Evolutionary conservation across 2,888 invertebrate species (phyloP).

Genomic region (Fissipunctia ypsillon): DNA sequence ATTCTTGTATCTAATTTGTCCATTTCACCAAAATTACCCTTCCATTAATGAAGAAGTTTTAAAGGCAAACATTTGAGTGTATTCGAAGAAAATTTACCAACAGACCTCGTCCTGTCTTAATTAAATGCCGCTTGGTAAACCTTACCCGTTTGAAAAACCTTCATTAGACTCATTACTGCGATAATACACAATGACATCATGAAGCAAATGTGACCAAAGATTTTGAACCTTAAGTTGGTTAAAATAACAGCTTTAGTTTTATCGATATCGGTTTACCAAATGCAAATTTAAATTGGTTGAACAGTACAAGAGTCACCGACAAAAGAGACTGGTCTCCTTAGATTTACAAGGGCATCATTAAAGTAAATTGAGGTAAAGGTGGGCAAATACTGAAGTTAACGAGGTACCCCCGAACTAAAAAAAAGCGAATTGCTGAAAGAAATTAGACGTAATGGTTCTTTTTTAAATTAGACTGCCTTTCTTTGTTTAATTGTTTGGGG

Average conservation of each 20-base stretch:
- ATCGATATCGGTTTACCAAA: conserved; percentile 30
- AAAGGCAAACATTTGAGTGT: conserved; percentile 44
- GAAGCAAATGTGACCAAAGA: conserved; percentile 48
- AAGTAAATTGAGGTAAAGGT: conserved; percentile 85
- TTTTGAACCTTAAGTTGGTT: conserved; percentile 56
- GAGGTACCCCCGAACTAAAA: conserved; percentile 68
- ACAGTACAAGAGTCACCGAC: conserved; percentile 71
- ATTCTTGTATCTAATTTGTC: not conserved
- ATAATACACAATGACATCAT: conserved; percentile 60
- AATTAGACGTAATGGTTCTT: no score
- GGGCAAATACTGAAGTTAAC: conserved; percentile 78
- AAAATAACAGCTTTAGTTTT: conserved; percentile 43
- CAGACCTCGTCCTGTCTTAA: conserved; percentile 77
- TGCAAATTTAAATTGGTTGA: conserved; percentile 62
- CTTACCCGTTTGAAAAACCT: conserved; percentile 83
- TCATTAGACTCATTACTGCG: conserved; percentile 83
- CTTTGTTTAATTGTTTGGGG: no score
- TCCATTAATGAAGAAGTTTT: conserved; percentile 21
- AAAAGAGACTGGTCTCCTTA: conserved; percentile 81
- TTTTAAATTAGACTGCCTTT: no score
- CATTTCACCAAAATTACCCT: conserved; percentile 22
- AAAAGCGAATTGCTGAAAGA: no score
- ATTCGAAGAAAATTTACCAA: conserved; percentile 70
- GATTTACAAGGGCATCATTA: conserved; percentile 83
- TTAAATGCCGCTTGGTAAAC: conserved; percentile 81